phyloP scores from a whole-genome alignment of 2,888 invertebrate species.

The Sericinus montela region DNA sequence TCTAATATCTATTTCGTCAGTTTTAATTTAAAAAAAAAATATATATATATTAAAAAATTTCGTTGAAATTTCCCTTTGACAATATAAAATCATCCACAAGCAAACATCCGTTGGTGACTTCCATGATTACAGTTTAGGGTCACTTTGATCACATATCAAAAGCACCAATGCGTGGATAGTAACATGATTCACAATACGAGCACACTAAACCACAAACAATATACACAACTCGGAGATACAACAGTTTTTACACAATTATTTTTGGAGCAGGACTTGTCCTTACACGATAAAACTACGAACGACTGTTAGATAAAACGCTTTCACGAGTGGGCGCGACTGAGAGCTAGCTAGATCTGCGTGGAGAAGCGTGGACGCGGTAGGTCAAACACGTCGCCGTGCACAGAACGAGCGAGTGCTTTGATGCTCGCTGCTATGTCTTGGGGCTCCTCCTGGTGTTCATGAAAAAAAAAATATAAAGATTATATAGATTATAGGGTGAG shows the following conservation, averaged over 20 bases:
- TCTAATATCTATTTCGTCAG: constrained; percentile 6
- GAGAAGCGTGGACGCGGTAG: constrained; percentile 91
- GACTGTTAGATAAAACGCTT: constrained; percentile 2
- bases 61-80: not conserved
- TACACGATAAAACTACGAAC: constrained; percentile 19
- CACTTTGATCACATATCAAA: constrained; percentile 57
- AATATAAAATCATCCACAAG: constrained; percentile 1
- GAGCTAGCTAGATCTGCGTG: constrained; percentile 85
- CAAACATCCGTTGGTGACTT: not conserved
- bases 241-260: constrained; percentile 20
- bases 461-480: too few species aligned
- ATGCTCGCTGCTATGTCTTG: constrained; percentile 94
- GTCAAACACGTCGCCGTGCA: constrained; percentile 94
- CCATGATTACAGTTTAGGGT: constrained; percentile 46
- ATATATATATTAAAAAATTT: not conserved
- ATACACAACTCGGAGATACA: constrained; percentile 43
- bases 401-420: constrained; percentile 93
- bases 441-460: constrained; percentile 83
- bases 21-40: too few species aligned
- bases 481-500: too few species aligned
- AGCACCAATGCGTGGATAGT: constrained; percentile 57
- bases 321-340: constrained; percentile 8
- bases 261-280: constrained; percentile 28
- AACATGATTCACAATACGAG: constrained; percentile 27
- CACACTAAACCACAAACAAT: constrained; percentile 29